A percentile compares a stretch with the other conserved stretches of the same genome.
Conservation (phyloP, 1,140 invertebrate genomes). For the Aphaenogaster rudis region DNA sequence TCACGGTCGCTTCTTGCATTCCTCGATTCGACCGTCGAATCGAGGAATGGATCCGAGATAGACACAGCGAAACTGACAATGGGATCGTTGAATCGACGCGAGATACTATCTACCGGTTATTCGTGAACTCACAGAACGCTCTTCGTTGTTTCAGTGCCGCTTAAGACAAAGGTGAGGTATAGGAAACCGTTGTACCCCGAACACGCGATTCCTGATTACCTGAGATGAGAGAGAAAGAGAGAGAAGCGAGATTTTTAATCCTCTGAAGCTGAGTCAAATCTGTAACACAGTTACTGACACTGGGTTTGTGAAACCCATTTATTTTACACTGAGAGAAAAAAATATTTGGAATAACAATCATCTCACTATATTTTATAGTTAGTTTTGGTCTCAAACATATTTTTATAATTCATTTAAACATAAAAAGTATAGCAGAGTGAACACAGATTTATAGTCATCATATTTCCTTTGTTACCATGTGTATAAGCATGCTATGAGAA, state of each 20-base stretch:
- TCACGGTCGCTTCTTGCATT: background rate
- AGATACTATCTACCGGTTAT: background rate
- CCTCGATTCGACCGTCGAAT: background rate
- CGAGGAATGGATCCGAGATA: background rate
- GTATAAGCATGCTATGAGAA: too few relatives aligned
- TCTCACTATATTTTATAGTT: too few relatives aligned
- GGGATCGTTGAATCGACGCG: background rate
- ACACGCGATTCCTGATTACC: background rate
- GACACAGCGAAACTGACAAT: background rate
- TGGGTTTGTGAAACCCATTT: too few relatives aligned
- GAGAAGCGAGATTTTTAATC: background rate
- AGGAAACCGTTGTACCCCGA: background rate
- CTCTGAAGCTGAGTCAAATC: too few relatives aligned
- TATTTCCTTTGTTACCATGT: too few relatives aligned
- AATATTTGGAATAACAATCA: too few relatives aligned
- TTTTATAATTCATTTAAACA: too few relatives aligned
- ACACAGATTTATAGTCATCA: too few relatives aligned
- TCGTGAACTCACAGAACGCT: background rate
- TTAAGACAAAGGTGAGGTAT: background rate
- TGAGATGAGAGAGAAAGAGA: background rate
- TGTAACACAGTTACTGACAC: too few relatives aligned
- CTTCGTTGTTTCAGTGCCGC: constrained; percentile 6
- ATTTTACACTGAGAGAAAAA: too few relatives aligned
- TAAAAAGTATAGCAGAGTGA: too few relatives aligned
- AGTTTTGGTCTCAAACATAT: too few relatives aligned